Evolutionary conservation across 1,140 invertebrate genomes (phyloP).

Genomic region (Eubasilissa regina): DNA sequence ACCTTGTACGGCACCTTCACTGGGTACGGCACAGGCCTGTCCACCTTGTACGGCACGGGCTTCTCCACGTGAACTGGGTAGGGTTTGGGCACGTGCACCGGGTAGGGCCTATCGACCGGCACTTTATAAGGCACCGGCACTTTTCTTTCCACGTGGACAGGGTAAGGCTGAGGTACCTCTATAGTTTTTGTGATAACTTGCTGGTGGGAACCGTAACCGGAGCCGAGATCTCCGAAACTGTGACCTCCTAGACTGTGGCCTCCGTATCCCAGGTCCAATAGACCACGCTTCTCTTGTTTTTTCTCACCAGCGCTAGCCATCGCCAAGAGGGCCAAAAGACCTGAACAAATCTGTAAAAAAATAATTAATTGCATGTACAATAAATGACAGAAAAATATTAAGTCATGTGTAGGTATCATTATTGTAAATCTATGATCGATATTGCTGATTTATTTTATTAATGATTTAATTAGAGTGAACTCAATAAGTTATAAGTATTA

Average conservation of each 20-base stretch:
- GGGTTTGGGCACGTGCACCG: slow-evolving; percentile 61
- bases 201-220: neutral
- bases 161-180: slow-evolving; percentile 64
- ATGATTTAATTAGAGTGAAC: too few species aligned
- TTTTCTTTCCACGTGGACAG: slow-evolving; percentile 64
- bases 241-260: slow-evolving; percentile 50
- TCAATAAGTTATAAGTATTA: too few species aligned
- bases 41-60: slow-evolving; percentile 63
- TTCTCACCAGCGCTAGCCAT: slow-evolving; percentile 58
- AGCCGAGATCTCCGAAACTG: neutral
- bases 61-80: slow-evolving; percentile 70
- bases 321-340: slow-evolving; percentile 59
- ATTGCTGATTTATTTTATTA: too few species aligned
- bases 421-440: too few species aligned
- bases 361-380: too few species aligned
- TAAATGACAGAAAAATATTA: too few species aligned
- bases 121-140: slow-evolving; percentile 63
- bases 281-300: slow-evolving; percentile 66
- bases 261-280: slow-evolving; percentile 63
- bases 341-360: slow-evolving; percentile 1
- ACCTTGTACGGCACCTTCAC: slow-evolving; percentile 65
- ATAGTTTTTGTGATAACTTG: slow-evolving; percentile 63
- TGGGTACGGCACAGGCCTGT: slow-evolving; percentile 64
- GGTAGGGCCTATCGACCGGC: slow-evolving; percentile 63
- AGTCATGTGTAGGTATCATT: too few species aligned